phyloP scores from a whole-genome alignment of 2,888 invertebrate genomes.

The Dione vanillae region DNA sequence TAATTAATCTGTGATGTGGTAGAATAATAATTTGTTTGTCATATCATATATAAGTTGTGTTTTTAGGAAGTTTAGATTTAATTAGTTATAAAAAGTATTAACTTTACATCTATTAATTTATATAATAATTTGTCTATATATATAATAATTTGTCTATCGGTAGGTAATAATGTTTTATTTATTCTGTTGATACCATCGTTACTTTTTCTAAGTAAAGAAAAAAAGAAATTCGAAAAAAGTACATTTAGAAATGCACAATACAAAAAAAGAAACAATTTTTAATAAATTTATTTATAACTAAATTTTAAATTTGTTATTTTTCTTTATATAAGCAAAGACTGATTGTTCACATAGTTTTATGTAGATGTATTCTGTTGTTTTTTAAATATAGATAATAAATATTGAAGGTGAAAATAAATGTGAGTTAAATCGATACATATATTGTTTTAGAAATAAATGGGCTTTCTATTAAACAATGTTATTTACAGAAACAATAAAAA shows the following conservation, averaged over 20 bases:
- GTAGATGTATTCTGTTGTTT: slow-evolving; percentile 37
- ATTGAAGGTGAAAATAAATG: slow-evolving; percentile 1
- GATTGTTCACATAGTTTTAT: slow-evolving; percentile 66
- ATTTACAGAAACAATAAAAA: neutral
- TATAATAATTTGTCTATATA: neutral
- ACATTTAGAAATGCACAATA: slow-evolving; percentile 11
- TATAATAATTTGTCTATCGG: neutral
- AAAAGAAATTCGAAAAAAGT: neutral
- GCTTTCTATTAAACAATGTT: neutral
- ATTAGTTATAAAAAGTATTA: neutral
- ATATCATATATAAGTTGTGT: slow-evolving; percentile 16
- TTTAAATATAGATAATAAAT: slow-evolving; percentile 17
- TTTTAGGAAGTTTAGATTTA: neutral
- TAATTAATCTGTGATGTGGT: slow-evolving; percentile 55
- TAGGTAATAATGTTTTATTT: neutral
- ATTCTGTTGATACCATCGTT: neutral
- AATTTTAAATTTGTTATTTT: slow-evolving; percentile 64
- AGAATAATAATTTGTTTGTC: slow-evolving; percentile 45
- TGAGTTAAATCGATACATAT: neutral
- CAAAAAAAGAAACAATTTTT: slow-evolving; percentile 53
- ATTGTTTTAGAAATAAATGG: neutral
- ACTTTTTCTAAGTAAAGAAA: neutral
- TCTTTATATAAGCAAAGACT: slow-evolving; percentile 68
- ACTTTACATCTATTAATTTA: neutral
- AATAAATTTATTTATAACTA: slow-evolving; percentile 49